These are phyloP conservation scores for Phainopepla nitens DNA, from an alignment of 2,113 vertebrate genomes.

Conservation along the genomic window DNA sequence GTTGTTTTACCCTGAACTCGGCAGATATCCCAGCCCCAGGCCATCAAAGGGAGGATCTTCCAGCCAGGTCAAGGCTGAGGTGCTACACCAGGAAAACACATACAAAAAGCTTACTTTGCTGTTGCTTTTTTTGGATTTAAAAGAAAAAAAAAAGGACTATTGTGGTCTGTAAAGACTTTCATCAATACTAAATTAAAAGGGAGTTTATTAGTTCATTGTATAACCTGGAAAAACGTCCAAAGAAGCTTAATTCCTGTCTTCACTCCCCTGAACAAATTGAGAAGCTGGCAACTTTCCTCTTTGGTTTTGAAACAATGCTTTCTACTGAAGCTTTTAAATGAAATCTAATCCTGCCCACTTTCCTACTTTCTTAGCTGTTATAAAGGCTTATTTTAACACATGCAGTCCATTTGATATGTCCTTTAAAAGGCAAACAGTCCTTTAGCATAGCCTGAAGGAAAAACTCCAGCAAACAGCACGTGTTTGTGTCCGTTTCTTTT, in stretches of 20 bases:
- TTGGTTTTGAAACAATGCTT: conserved; percentile 44
- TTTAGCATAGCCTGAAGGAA: neutral
- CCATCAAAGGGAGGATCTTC: neutral
- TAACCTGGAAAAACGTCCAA: conserved; percentile 27
- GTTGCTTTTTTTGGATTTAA: neutral
- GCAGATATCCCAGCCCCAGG: neutral
- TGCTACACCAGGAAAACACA: neutral
- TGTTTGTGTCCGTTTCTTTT: too few species aligned
- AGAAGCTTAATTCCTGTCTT: conserved; percentile 41
- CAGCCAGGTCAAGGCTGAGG: neutral
- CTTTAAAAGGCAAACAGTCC: neutral
- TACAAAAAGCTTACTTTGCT: neutral
- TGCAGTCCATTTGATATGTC: neutral
- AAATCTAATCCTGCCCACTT: conserved; percentile 15
- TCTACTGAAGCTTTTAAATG: conserved; percentile 36
- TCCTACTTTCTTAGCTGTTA: neutral
- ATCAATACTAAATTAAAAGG: neutral
- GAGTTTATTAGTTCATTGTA: conserved; percentile 12
- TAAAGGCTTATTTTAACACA: neutral
- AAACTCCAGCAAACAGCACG: neutral
- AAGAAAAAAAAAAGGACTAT: neutral
- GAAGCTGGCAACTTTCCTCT: neutral
- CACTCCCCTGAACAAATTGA: neutral
- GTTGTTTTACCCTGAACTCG: neutral
- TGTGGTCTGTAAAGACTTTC: neutral